These are phyloP conservation scores for Empidonax traillii DNA, from an alignment of 2,113 vertebrate genomes.

Conservation along the genomic window DNA sequence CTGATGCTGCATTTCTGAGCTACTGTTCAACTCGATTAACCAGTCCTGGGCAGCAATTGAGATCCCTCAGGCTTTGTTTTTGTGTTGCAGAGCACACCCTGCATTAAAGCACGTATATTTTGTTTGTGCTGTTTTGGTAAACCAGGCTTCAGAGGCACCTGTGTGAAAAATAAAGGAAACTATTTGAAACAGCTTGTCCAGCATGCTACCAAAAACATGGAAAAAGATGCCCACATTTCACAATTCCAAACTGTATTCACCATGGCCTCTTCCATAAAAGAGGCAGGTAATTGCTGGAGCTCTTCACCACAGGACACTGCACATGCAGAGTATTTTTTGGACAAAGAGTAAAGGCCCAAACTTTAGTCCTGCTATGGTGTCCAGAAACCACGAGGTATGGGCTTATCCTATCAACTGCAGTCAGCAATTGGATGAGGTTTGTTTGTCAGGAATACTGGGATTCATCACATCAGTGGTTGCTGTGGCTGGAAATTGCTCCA, in stretches of 20 bases:
- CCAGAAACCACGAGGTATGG: not conserved
- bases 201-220: not conserved
- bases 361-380: not conserved
- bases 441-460: not conserved
- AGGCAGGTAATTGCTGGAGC: not conserved
- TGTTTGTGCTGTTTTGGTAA: fast-evolving
- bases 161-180: not conserved
- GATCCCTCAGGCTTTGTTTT: not conserved
- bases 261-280: not conserved
- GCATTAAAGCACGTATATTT: not conserved
- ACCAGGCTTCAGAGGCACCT: not conserved
- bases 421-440: not conserved
- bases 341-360: not conserved
- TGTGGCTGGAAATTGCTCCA: not conserved
- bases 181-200: not conserved
- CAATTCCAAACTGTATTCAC: not conserved
- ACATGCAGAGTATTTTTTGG: not conserved
- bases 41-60: not conserved
- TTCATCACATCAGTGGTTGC: not conserved
- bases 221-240: not conserved
- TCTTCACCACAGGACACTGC: not conserved
- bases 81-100: fast-evolving
- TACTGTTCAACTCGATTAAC: not conserved
- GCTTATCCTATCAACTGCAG: not conserved
- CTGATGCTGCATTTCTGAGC: not conserved